Percentiles rank a stretch among this genome's conserved stretches.
These are phyloP conservation scores for Leptopilina boulardi DNA, from an alignment of 1,140 invertebrate species.

Conservation along the genomic window DNA sequence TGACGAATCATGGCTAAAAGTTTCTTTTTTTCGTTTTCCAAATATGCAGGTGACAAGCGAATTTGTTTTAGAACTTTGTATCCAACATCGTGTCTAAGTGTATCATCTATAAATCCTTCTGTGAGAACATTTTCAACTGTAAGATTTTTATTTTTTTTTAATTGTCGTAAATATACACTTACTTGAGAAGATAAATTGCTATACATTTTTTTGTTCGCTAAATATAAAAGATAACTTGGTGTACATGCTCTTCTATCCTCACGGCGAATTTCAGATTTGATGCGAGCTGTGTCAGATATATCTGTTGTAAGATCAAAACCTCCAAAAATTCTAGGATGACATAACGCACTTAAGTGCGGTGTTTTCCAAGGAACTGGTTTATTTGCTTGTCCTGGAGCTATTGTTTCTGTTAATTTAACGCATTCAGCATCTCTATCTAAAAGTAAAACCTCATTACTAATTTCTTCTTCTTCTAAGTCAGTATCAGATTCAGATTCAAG, in stretches of 20 bases:
- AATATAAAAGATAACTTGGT: neutral
- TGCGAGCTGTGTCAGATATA: neutral
- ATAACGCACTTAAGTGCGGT: neutral
- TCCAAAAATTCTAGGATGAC: neutral
- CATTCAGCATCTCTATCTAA: neutral
- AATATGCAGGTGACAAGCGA: neutral
- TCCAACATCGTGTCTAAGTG: neutral
- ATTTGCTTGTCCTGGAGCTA: neutral
- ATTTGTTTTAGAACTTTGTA: conserved; percentile 7
- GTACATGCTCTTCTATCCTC: neutral
- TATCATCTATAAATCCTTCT: neutral
- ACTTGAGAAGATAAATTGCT: neutral
- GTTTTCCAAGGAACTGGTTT: neutral
- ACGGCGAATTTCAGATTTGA: conserved; percentile 1
- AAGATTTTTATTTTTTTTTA: neutral
- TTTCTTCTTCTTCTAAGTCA: neutral
- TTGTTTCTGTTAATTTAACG: too few species aligned
- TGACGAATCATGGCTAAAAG: neutral
- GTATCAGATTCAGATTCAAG: neutral
- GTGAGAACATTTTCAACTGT: neutral
- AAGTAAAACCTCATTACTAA: neutral
- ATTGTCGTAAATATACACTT: neutral
- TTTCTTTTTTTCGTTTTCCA: neutral
- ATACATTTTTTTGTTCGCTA: neutral
- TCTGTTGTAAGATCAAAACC: neutral